Evolutionary conservation across 2,113 vertebrate genomes (phyloP).

Genomic region (Anguilla japonica): DNA sequence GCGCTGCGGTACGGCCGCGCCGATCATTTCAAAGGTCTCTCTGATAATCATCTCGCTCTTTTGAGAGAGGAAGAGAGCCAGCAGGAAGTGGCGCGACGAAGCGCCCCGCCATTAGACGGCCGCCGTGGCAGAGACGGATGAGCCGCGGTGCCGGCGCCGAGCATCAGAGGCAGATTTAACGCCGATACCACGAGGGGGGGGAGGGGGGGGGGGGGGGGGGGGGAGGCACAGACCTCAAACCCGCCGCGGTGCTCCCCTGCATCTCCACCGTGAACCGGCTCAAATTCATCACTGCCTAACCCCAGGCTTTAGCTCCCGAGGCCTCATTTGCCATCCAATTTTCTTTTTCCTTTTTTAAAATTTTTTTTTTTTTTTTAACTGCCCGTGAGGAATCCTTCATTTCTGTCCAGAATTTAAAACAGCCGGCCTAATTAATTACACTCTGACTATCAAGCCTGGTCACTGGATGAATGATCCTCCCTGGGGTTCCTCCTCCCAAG

Average conservation of each 20-base stretch:
- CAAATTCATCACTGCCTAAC: background rate
- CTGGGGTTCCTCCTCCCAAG: background rate
- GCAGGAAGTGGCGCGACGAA: conserved; percentile 40
- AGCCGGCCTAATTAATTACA: background rate
- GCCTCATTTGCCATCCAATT: background rate
- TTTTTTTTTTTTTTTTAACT: background rate
- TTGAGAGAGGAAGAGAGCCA: conserved; percentile 33
- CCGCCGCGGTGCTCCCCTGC: background rate
- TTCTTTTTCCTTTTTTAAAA: background rate
- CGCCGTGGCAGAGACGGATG: conserved; percentile 62
- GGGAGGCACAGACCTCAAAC: conserved; percentile 8
- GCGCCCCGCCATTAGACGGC: conserved; percentile 47
- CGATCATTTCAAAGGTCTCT: conserved; percentile 48
- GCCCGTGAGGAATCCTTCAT: background rate
- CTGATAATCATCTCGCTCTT: conserved; percentile 56
- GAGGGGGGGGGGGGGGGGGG: background rate
- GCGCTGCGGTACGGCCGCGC: conserved; percentile 26
- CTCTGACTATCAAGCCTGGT: background rate
- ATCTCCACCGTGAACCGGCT: conserved; percentile 1
- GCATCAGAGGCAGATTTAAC: conserved; percentile 50
- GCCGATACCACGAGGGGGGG: background rate
- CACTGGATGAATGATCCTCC: background rate
- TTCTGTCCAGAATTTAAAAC: background rate
- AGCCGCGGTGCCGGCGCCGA: conserved; percentile 32
- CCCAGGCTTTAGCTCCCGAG: background rate